Evolutionary conservation across 2,113 vertebrate species (phyloP), one percentile per base, ranked within the genome.

Genomic region (Rana temporaria): DNA sequence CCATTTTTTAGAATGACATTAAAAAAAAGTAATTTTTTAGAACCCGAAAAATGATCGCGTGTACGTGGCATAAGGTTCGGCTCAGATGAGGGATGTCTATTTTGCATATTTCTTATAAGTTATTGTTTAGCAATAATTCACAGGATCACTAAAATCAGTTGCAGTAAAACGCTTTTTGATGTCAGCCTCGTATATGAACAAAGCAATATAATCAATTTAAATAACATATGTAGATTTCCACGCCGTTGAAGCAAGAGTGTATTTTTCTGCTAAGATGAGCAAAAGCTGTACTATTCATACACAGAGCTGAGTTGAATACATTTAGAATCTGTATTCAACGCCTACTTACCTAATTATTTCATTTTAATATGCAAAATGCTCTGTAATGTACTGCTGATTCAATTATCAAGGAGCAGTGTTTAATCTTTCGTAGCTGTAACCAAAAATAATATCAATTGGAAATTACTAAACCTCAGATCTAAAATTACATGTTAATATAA

Each of bases 321-420:
- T 80, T 80, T 79, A 69, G 56, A 62, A 68, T 62, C 55, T 60
- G 30, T 70, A 70, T 60, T 80, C 66, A 70, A 80, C 78, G 66
- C 65, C 77, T 79, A 59, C 66, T 60, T 56, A 22, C 34, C 78
- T 80, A 80, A 80, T 80, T 80, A 80, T 80, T 80, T 80, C 67
- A 80, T 80, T 80, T 70, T 80, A 80, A 70, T 70, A 80, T 80
- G 78, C 78, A 70, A 69, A 80, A 80, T 80, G 18, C 52, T 79
- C 65, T 69, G 55, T 52, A 80, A 80, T 80, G 78, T 80, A 70
- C 78, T 80, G 78, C 53, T 80, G 78, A 70, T 80, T 80, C 56
- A 80, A 80, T 80, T 80, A 80, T 60, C 48, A 80, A 14, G 78
- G 55, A 70, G 34, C 20, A 80, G 22, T 70, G 66, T 70, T 70